A percentile compares a stretch with the other conserved stretches of the same genome.
These are phyloP conservation scores for Cirrhinus mrigala DNA, from an alignment of 2,797 vertebrate genomes.

Conservation along the genomic window DNA sequence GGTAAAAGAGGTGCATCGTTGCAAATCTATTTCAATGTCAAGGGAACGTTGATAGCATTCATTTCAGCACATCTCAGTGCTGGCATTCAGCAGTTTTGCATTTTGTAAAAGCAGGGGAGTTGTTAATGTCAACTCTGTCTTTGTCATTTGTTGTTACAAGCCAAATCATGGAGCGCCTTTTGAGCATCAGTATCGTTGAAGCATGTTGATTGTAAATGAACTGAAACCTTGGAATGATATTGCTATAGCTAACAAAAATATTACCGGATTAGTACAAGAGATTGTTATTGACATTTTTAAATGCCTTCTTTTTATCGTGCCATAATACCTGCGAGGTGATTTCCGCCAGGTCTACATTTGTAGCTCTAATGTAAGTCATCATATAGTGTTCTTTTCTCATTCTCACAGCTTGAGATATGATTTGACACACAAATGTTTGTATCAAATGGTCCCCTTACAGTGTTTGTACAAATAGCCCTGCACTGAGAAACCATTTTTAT, in stretches of 20 bases:
- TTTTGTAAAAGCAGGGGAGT: neutral
- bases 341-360: neutral
- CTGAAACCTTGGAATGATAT: slow-evolving; percentile 7
- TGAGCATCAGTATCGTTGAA: neutral
- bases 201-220: neutral
- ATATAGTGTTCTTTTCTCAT: neutral
- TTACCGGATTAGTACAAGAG: neutral
- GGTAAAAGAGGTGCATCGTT: slow-evolving; percentile 16
- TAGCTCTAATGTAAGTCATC: neutral
- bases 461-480: neutral
- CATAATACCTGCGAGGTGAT: neutral
- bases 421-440: neutral
- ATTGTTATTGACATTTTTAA: neutral
- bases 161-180: neutral
- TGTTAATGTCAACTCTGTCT: neutral
- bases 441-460: neutral
- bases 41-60: slow-evolving; percentile 19
- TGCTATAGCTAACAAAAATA: neutral
- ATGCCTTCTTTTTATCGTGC: neutral
- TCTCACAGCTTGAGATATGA: neutral
- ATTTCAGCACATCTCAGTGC: neutral
- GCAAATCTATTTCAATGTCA: slow-evolving; percentile 42
- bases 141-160: slow-evolving; percentile 11
- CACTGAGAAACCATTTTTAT: neutral
- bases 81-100: slow-evolving; percentile 5